Base-by-base conservation (phyloP, 1,140 invertebrate species). In the Lasioglossum albipes region DNA sequence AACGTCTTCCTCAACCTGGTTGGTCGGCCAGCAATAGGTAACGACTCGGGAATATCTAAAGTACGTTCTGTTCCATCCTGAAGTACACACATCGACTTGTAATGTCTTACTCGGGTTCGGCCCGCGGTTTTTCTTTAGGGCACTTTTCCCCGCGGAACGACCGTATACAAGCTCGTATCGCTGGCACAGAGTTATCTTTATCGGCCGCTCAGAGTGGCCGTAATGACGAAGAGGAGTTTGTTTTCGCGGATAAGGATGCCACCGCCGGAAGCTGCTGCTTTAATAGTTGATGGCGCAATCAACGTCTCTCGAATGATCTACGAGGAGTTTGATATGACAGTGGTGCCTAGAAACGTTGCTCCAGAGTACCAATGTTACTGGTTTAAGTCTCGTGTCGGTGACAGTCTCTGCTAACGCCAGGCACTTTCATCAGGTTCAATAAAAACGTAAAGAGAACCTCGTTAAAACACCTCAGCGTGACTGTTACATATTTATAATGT, bases 1-100 rank as follows among this genome's bases (percentile, higher is more conserved):
- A 89, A 86, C 81, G 74, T 75, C 71, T 77, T 22, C 54, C 13
- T 54, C 13, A 62, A 68, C 20, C 61, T 62, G 36, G 59, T 77
- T 65, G 45, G 45, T 75, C 69, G 54, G 31, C 70, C 52, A 36
- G n/a, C 66, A 70, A 71, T 77, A 64, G 12, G 57, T 16, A 42
- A 20, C 61, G 36, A 12, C 57, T 73, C 74, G 16, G 20, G 61
- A 62, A 84, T 81, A 84, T 81, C 67, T 83, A 66, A 80, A 73
- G 27, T 62, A 22, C 16, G n/a, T 31, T 49, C 0, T 42, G 62
- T 61, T 72, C 61, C 67, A 18, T 62, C n/a, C 49, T 18, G 36
- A 22, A 27, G 45, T 42, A 18, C 64, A 36, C 62, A 41, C 66
- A 75, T 67, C 18, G 70, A 27, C 67, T 61, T 31, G 54, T n/a